These are phyloP conservation scores for Leptobrachium ailaonicum DNA, from an alignment of 2,113 vertebrate genomes.

Conservation along the genomic window DNA sequence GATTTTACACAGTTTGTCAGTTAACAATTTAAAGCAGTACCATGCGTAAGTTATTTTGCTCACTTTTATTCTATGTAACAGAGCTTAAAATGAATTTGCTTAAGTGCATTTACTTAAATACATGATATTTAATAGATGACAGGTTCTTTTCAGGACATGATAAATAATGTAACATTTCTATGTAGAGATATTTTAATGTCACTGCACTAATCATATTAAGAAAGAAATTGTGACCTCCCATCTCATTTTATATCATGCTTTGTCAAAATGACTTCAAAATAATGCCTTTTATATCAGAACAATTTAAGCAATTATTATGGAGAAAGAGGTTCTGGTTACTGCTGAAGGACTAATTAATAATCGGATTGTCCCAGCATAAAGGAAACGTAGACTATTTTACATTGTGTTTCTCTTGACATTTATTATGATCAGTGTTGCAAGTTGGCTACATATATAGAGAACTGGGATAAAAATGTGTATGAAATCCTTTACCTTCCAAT, in stretches of 20 bases:
- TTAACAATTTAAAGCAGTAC: no score
- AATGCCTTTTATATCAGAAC: constrained; percentile 30
- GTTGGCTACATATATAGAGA: constrained; percentile 23
- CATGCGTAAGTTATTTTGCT: background rate
- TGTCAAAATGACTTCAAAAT: constrained; percentile 35
- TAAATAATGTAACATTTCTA: constrained; percentile 25
- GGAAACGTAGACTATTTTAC: constrained; percentile 37
- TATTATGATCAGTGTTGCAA: constrained; percentile 33
- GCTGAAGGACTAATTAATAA: constrained; percentile 41
- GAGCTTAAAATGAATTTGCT: constrained; percentile 40
- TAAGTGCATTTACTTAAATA: constrained; percentile 40
- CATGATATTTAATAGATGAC: constrained; percentile 27
- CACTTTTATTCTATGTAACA: constrained; percentile 2
- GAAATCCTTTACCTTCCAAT: constrained; percentile 11
- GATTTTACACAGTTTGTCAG: no score
- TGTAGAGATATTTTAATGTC: constrained; percentile 25
- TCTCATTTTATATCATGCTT: constrained; percentile 37
- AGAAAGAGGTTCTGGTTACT: constrained; percentile 43
- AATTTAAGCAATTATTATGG: constrained; percentile 43
- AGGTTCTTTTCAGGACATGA: background rate
- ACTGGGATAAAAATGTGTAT: constrained; percentile 23
- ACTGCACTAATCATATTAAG: constrained; percentile 15
- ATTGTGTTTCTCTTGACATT: constrained; percentile 30
- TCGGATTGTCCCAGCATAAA: constrained; percentile 29
- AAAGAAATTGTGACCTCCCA: constrained; percentile 29